These are phyloP conservation scores for Dicrostonyx torquatus DNA, from an alignment of 2,797 vertebrate genomes.

Conservation along the genomic window DNA sequence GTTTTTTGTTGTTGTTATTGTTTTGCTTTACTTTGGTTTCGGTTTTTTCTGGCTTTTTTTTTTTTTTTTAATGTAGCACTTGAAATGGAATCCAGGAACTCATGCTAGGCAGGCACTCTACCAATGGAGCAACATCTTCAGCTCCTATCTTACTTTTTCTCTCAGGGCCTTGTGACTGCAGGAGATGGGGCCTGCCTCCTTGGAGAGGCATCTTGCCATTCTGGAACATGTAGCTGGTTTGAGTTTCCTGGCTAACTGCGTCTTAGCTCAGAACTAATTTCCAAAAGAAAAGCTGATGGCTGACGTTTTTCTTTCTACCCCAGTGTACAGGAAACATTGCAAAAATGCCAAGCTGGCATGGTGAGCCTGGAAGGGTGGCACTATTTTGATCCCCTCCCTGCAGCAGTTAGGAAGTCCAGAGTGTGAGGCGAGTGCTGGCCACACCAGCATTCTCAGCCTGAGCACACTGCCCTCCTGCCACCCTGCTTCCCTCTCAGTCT, in stretches of 20 bases:
- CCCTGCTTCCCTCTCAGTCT: not conserved
- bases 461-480: rapidly evolving
- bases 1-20: no score
- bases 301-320: conserved; percentile 54
- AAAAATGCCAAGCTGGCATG: conserved; percentile 51
- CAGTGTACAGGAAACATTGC: not conserved
- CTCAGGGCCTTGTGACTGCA: not conserved
- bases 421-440: not conserved
- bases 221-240: not conserved
- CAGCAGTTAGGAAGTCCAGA: conserved; percentile 49
- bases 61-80: not conserved
- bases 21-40: not conserved
- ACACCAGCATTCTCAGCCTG: not conserved
- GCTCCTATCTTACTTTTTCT: not conserved
- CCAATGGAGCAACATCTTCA: not conserved
- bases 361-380: not conserved
- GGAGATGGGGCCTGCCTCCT: not conserved
- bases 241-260: not conserved
- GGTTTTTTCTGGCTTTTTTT: no score
- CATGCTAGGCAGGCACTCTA: not conserved
- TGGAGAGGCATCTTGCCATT: not conserved
- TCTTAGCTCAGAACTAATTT: conserved; percentile 18
- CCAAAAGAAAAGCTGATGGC: conserved; percentile 46
- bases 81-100: not conserved
- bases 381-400: conserved; percentile 68